These are phyloP conservation scores for Echiichthys vipera DNA, from an alignment of 2,797 vertebrate species.

Conservation along the genomic window DNA sequence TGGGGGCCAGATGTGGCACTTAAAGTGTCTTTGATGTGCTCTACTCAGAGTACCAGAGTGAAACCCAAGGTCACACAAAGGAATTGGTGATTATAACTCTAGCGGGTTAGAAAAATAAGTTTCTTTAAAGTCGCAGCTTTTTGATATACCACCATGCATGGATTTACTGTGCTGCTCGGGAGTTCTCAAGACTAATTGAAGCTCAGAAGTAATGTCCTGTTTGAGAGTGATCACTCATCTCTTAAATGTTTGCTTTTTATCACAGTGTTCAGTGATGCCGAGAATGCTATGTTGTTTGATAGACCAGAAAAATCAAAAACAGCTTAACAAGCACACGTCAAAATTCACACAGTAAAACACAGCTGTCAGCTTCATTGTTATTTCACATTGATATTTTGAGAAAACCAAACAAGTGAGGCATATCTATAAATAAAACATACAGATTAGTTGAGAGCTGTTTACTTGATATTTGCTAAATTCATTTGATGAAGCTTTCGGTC, in stretches of 20 bases:
- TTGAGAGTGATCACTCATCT: neutral
- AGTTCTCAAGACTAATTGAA: constrained; percentile 8
- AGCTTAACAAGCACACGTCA: constrained; percentile 11
- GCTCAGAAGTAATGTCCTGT: constrained; percentile 1
- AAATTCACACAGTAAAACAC: constrained; percentile 21
- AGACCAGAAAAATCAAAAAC: constrained; percentile 4
- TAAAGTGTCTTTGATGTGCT: constrained; percentile 66
- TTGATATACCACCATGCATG: constrained; percentile 7
- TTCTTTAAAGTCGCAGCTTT: constrained; percentile 14
- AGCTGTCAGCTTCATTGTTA: constrained; percentile 36
- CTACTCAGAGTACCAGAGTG: constrained; percentile 32
- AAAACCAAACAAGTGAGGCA: constrained; percentile 38
- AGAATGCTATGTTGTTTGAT: neutral
- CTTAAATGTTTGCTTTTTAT: constrained; percentile 7
- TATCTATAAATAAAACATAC: constrained; percentile 66
- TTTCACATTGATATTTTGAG: constrained; percentile 38
- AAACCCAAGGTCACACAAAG: constrained; percentile 58
- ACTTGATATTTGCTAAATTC: constrained; percentile 40
- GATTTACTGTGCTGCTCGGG: neutral
- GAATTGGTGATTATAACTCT: constrained; percentile 55
- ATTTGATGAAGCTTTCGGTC: constrained; percentile 61
- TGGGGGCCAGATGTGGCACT: constrained; percentile 54
- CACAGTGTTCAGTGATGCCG: neutral
- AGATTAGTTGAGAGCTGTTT: constrained; percentile 42
- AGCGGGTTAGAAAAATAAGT: constrained; percentile 17